Base-by-base conservation (phyloP, 2,113 vertebrate genomes). In the Sarotherodon lohbergeri region DNA sequence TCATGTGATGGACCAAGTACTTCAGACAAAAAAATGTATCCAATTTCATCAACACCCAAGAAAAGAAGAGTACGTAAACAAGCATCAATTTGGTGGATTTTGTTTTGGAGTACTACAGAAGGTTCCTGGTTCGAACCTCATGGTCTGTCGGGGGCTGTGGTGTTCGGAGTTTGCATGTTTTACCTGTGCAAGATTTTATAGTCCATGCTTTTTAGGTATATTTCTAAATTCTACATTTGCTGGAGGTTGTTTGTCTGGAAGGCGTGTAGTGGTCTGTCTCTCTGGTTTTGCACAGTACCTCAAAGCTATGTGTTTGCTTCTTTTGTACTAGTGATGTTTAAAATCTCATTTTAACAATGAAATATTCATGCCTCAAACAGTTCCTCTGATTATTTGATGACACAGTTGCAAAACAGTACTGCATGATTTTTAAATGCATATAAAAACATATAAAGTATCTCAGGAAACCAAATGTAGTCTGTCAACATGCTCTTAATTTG, bases 141-240 rank as follows among this genome's bases (percentile, higher is more conserved):
- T 17, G 22, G 8, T 73, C 61, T 36, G 19, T 66, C 2, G 0
- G 61, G 34, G 17, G 3, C 2, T 0, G 3, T 66, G 36, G 32
- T 66, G 61, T 66, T 66, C 0, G 3, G 0, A 66, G 9, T 36
- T 36, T 66, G 32, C 32, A 36, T 36, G 0, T 66, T 36, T 36
- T 66, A 36, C 61, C 61, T 36, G 32, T 66, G 61, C 17, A n/a
- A 66, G 61, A 66, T 66, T 39, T 34, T 66, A 39, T 66, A 13
- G 61, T 66, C 0, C 1, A 66, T 5, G 10, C 61, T 39, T 66
- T 66, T 66, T 66, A 39, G 19, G 61, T 66, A 12, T 39, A 39
- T 66, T 66, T 39, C 19, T 39, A n/a, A 66, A 66, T 66, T 66
- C 61, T 39, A 39, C 4, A 22, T 66, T 39, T 66, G 10, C 61